phyloP scores from a whole-genome alignment of 2,113 vertebrate species.

The Felis catus region DNA sequence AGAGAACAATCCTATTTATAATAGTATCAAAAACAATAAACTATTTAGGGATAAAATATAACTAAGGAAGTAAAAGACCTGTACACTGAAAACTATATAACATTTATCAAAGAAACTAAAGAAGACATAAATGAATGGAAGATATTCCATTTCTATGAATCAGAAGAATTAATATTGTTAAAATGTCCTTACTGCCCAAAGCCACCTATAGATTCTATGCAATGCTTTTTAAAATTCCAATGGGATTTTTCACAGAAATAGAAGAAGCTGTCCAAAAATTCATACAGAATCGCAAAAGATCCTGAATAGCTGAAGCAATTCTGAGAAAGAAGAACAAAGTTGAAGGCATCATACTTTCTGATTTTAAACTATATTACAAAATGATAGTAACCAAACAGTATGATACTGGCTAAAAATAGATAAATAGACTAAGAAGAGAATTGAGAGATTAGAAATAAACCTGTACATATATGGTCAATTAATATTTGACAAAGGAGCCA shows the following conservation, averaged over 20 bases:
- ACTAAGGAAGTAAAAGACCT: background rate
- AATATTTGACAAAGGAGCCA: background rate
- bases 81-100: background rate
- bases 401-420: background rate
- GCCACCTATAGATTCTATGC: too few species aligned
- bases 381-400: background rate
- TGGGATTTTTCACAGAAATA: background rate
- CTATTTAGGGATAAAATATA: background rate
- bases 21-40: background rate
- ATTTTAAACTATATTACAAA: background rate
- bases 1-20: background rate
- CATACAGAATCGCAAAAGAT: background rate
- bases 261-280: background rate
- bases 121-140: background rate
- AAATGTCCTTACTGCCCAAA: background rate
- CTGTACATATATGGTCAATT: background rate
- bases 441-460: background rate
- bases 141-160: background rate
- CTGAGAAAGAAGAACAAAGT: background rate
- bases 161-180: background rate
- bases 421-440: background rate
- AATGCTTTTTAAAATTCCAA: background rate
- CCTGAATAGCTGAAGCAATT: background rate
- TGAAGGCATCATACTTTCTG: background rate
- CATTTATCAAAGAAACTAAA: background rate